Percentiles rank a stretch among this genome's conserved stretches.
These are phyloP conservation scores for Glandiceps talaboti DNA, from an alignment of 53 echinoderm and acorn worm species.

Conservation along the genomic window DNA sequence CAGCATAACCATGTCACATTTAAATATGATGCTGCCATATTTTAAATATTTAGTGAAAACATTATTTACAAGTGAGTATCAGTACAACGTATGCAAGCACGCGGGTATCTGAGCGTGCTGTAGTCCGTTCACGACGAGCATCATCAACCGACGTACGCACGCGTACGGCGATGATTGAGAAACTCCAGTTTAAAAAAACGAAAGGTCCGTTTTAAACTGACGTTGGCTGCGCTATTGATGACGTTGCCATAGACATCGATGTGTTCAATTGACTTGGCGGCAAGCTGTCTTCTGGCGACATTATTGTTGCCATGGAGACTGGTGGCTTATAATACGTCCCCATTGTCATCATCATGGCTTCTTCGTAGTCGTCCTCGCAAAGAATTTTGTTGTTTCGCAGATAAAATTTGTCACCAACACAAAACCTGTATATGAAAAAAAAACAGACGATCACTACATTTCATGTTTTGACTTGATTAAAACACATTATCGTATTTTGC, in stretches of 20 bases:
- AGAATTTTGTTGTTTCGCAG: not conserved
- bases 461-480: too few species aligned
- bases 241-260: not conserved
- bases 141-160: not conserved
- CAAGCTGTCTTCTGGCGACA: not conserved
- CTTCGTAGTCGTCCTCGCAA: not conserved
- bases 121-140: too few species aligned
- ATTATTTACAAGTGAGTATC: too few species aligned
- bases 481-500: too few species aligned
- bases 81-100: too few species aligned
- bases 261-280: too few species aligned
- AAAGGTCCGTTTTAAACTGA: not conserved
- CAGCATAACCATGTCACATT: too few species aligned
- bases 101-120: too few species aligned
- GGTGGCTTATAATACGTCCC: not conserved
- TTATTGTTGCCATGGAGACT: not conserved
- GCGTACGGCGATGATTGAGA: not conserved
- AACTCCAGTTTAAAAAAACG: not conserved
- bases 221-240: not conserved
- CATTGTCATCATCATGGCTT: not conserved
- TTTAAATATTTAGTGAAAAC: too few species aligned
- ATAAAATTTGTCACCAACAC: not conserved
- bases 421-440: not conserved
- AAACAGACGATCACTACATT: too few species aligned
- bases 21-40: too few species aligned